A percentile compares a stretch with the other conserved stretches of the same genome.
These are phyloP conservation scores for Antedon mediterranea DNA, from an alignment of 53 echinoderm and acorn worm species.

Conservation along the genomic window DNA sequence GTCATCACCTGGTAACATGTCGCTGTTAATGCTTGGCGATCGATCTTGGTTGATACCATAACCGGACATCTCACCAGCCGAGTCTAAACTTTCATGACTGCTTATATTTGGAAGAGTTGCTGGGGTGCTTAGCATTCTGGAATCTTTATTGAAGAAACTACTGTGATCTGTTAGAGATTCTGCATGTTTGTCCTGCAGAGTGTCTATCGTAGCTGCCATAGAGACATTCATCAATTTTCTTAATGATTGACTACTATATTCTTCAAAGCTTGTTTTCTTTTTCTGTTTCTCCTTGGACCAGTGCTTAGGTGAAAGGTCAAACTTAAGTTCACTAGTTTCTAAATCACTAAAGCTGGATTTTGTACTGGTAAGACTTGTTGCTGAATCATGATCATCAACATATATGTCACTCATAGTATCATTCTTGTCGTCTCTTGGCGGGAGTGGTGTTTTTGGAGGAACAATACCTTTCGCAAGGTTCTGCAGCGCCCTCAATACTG, in stretches of 20 bases:
- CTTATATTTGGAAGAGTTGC: constrained; percentile 54
- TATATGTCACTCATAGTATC: not conserved
- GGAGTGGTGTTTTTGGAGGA: constrained; percentile 26
- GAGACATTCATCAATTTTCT: constrained; percentile 59
- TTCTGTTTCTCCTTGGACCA: not conserved
- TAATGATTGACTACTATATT: constrained; percentile 33
- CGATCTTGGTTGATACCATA: not conserved
- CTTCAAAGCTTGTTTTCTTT: constrained; percentile 12
- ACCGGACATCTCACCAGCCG: constrained; percentile 51
- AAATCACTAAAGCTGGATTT: not conserved
- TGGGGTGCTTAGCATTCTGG: constrained; percentile 38
- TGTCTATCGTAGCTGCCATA: constrained; percentile 56
- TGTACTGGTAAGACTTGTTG: constrained; percentile 23
- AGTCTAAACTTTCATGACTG: constrained; percentile 75
- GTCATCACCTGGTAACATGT: constrained; percentile 71
- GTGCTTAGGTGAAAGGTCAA: not conserved
- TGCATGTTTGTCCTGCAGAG: constrained; percentile 42
- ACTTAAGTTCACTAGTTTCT: not conserved
- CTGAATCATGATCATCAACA: constrained; percentile 43
- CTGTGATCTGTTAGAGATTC: constrained; percentile 33
- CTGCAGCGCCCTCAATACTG: constrained; percentile 68
- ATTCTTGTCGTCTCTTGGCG: not conserved
- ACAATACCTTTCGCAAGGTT: constrained; percentile 75
- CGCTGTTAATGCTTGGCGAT: constrained; percentile 35
- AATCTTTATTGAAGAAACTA: constrained; percentile 27